These are phyloP conservation scores for Colostygia pectinataria DNA, from an alignment of 2,888 invertebrate species.

Conservation along the genomic window DNA sequence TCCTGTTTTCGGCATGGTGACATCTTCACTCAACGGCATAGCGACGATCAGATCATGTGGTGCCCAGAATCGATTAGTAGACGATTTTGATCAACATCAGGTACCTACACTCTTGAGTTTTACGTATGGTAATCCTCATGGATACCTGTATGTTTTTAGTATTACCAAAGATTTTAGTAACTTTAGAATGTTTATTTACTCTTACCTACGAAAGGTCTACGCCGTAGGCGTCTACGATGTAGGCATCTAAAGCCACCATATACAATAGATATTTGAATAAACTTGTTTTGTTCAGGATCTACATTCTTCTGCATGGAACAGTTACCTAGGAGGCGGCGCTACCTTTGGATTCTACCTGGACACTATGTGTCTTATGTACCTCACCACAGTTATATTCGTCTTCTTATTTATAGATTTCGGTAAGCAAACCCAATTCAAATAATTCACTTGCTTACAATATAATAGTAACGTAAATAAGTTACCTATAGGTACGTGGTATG, in stretches of 20 bases:
- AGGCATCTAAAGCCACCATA: background rate
- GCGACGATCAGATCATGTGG: conserved; percentile 88
- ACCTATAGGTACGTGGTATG: too few species aligned
- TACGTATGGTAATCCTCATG: too few species aligned
- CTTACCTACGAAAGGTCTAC: conserved; percentile 1
- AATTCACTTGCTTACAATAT: too few species aligned
- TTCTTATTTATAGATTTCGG: conserved; percentile 81
- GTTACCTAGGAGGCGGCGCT: conserved; percentile 84
- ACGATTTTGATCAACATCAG: conserved; percentile 84
- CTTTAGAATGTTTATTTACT: too few species aligned
- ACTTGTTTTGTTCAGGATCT: conserved; percentile 71
- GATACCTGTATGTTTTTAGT: too few species aligned
- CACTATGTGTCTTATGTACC: conserved; percentile 84
- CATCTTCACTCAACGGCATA: conserved; percentile 88
- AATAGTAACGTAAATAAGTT: too few species aligned
- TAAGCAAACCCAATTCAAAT: conserved; percentile 36
- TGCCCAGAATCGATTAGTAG: conserved; percentile 84
- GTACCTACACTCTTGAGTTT: conserved; percentile 35
- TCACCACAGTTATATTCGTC: conserved; percentile 85
- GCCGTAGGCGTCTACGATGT: conserved; percentile 4
- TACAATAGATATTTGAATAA: background rate
- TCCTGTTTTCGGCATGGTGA: conserved; percentile 91
- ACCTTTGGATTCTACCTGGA: conserved; percentile 87
- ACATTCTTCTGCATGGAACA: conserved; percentile 86
- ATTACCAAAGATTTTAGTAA: too few species aligned